phyloP scores from a whole-genome alignment of 2,113 vertebrate genomes.

The Cyprinodon brontotheroides region DNA sequence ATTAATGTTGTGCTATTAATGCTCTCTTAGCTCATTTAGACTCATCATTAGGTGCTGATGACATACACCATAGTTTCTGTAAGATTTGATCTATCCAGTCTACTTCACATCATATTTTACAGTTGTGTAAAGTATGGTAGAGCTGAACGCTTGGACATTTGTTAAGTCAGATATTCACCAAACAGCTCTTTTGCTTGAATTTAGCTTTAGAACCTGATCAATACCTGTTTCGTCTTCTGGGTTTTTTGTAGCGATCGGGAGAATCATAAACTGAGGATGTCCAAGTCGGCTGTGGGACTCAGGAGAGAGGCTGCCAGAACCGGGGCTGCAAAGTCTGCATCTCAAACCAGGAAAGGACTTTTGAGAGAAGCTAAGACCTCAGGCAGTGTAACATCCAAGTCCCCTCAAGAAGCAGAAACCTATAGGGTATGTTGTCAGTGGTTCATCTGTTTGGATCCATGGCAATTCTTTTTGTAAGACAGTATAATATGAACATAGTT shows the following conservation, averaged over 20 bases:
- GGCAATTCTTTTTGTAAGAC: conserved; percentile 12
- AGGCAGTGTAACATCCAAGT: conserved; percentile 44
- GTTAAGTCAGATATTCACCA: conserved; percentile 22
- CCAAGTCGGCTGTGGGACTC: conserved; percentile 49
- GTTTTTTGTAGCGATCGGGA: conserved; percentile 67
- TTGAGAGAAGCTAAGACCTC: conserved; percentile 40
- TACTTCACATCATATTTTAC: conserved; percentile 25
- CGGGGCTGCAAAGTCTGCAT: conserved; percentile 16
- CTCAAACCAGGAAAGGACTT: conserved; percentile 39
- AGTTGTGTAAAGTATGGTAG: neutral
- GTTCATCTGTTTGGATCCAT: conserved; percentile 9
- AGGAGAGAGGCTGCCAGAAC: conserved; percentile 37
- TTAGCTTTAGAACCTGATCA: conserved; percentile 38
- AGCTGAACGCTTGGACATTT: conserved; percentile 40
- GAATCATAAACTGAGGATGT: conserved; percentile 58
- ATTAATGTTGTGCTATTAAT: conserved; percentile 34
- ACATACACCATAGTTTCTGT: conserved; percentile 30
- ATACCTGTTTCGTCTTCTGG: conserved; percentile 46
- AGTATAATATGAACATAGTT: conserved; percentile 6
- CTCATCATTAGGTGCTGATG: conserved; percentile 55
- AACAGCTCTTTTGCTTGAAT: conserved; percentile 35
- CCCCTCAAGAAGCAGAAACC: conserved; percentile 69
- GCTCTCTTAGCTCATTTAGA: conserved; percentile 43
- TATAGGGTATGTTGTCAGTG: conserved; percentile 71
- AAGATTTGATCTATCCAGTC: conserved; percentile 31